Evolutionary conservation across 1,140 invertebrate species (phyloP).

Genomic region (Streblospio benedicti): DNA sequence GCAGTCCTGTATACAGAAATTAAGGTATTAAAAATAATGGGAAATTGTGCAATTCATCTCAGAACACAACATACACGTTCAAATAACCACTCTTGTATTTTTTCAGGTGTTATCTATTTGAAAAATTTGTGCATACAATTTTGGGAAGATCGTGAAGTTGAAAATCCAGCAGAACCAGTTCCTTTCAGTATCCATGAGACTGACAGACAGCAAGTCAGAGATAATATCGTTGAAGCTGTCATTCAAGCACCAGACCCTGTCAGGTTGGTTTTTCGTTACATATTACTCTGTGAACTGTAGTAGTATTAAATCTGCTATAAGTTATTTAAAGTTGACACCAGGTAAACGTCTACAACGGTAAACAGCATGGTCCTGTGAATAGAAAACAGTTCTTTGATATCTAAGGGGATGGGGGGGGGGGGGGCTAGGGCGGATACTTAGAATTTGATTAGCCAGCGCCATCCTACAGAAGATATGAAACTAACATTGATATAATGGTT

Average conservation of each 20-base stretch:
- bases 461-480: too few relatives aligned
- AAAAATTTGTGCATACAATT: slow-evolving; percentile 85
- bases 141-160: slow-evolving; percentile 67
- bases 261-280: slow-evolving; percentile 50
- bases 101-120: slow-evolving; percentile 77
- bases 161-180: slow-evolving; percentile 61
- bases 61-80: too few relatives aligned
- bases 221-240: slow-evolving; percentile 88
- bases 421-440: too few relatives aligned
- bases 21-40: not conserved
- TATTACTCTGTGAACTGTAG: not conserved
- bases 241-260: slow-evolving; percentile 84
- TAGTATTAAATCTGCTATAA: not conserved
- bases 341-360: not conserved
- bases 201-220: slow-evolving; percentile 83
- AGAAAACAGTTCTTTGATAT: too few relatives aligned
- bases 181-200: slow-evolving; percentile 90
- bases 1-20: not conserved
- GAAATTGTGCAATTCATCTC: too few relatives aligned
- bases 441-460: too few relatives aligned
- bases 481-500: too few relatives aligned
- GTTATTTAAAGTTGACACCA: not conserved
- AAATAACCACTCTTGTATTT: too few relatives aligned
- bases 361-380: too few relatives aligned
- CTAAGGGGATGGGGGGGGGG: too few relatives aligned